Base-by-base conservation (phyloP, 2,113 vertebrate genomes). In the Rhabdornis inornatus region DNA sequence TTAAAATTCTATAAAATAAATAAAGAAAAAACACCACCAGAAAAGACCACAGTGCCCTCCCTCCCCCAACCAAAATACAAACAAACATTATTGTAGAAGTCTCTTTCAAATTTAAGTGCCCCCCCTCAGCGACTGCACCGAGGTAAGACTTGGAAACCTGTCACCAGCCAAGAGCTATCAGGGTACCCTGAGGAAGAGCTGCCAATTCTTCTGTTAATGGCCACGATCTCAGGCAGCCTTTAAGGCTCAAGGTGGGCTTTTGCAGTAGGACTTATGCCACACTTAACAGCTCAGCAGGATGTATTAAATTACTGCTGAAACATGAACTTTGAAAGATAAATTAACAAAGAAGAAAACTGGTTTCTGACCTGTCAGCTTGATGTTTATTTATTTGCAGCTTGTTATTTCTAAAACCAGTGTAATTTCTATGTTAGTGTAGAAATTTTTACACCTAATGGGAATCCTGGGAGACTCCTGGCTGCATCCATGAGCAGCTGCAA, bases 11-110 rank as follows among this genome's bases (percentile, higher is more conserved):
- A 4, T 24, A 63, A 89, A 81, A 47, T 11, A 37, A 52, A 39
- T 15, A 44, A 50, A 50, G 3, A 12, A 28, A 60, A 40, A n/a
- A 45, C 14, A 39, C 2, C 14, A n/a, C 2, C 6, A 40, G 49
- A 53, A 53, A 30, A 44, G 14, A 60, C 22, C 15, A 15, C 28
- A 44, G 4, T 3, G 3, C 4, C 10, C 6, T 6, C 28, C 15
- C 21, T 56, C 15, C 9, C 11, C 24, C 15, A 45, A 7, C 3
- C 30, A 28, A 68, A 50, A 50, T 6, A 20, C 10, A 39, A 57
- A 23, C 13, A n/a, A 85, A 80, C 12, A 12, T 8, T 19, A 42
- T 15, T 0, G 0, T 7, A 65, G 56, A 11, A 59, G 17, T 31
- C 33, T 60, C 18, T 59, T 30, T 59, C 52, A 37, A 92, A 39